phyloP scores from a whole-genome alignment of 2,113 vertebrate genomes.

The Corythaixoides concolor region DNA sequence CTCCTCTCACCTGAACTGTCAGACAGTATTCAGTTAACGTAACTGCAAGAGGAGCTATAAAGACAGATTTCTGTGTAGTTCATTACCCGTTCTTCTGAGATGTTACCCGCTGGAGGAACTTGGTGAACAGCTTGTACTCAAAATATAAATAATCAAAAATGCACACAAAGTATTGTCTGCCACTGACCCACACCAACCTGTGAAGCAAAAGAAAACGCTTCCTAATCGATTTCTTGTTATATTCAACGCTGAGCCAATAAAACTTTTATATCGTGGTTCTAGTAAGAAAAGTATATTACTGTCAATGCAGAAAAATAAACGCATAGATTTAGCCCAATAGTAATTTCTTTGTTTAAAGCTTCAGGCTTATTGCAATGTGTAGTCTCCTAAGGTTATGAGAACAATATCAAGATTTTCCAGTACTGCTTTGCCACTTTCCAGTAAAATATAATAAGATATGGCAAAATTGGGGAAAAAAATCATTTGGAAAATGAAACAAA shows the following conservation, averaged over 20 bases:
- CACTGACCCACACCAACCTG: neutral
- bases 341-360: neutral
- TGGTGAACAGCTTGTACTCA: neutral
- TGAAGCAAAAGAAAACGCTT: neutral
- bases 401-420: neutral
- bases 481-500: neutral
- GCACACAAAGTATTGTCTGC: neutral
- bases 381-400: neutral
- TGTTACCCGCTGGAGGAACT: neutral
- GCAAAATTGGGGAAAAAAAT: neutral
- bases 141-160: neutral
- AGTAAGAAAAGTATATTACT: neutral
- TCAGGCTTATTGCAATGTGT: neutral
- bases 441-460: neutral
- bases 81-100: neutral
- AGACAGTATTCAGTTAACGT: neutral
- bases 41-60: neutral
- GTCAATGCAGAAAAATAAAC: neutral
- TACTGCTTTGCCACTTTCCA: neutral
- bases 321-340: neutral
- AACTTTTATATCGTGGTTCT: neutral
- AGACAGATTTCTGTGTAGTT: neutral
- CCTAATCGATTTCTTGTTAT: neutral
- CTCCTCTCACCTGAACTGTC: neutral
- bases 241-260: neutral